Evolutionary conservation across 2,113 vertebrate species (phyloP), one percentile per base, ranked within the genome.

Genomic region (Chascanopsetta lugubris): DNA sequence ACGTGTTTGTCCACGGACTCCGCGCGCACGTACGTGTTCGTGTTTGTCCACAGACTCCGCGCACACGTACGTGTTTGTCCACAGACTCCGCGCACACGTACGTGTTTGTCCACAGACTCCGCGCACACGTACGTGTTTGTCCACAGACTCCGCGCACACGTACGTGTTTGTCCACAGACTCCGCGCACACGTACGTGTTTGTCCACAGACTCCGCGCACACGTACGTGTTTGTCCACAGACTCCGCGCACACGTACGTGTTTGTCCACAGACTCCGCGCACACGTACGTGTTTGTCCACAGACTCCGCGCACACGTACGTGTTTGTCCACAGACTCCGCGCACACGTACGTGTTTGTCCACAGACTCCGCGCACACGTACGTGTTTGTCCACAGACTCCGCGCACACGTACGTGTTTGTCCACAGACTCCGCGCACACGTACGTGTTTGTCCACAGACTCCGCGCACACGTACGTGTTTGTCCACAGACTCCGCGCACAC

Each of bases 111-210:
- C n/a, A n/a, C n/a, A n/a, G n/a, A n/a, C n/a, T n/a, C n/a, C n/a
- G n/a, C n/a, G n/a, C n/a, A n/a, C n/a, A 4, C n/a, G 6, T 10
- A 45, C 34, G 34, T 38, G 15, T 4, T 13, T 15, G 13, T 38
- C 13, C 34, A 38, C 12, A 38, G 15, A 38, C 34, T 42, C 38
- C 15, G 15, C 17, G 10, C 34, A 2, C 36, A 5, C 4, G 40
- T 10, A 58, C 12, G 64, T 13, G 25, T 54, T 54, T 12, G 25
- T 25, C 34, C 29, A 27, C 13, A 40, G 55, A 47, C 34, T 56
- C 10, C 20, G 26, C 27, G n/a, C n/a, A n/a, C n/a, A n/a, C n/a
- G n/a, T 30, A 24, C n/a, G 60, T 15, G 42, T 34, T n/a, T n/a
- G n/a, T n/a, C n/a, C n/a, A n/a, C n/a, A n/a, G n/a, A n/a, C n/a